Evolutionary conservation across 2,113 vertebrate genomes (phyloP), one percentile per base, ranked within the genome.

Genomic region (Cyphomyrus plagiostoma): DNA sequence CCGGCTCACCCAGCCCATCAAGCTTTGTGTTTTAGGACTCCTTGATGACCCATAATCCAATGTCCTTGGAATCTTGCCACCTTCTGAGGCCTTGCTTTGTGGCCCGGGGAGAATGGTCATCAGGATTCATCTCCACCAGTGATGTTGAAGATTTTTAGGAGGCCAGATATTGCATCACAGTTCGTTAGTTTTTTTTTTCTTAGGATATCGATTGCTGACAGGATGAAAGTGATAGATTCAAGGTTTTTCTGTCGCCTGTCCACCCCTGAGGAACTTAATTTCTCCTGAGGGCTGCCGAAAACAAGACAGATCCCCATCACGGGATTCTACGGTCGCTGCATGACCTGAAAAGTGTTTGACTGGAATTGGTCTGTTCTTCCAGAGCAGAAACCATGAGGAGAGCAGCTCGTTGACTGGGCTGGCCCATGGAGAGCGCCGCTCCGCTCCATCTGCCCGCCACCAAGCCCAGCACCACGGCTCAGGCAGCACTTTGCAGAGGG

Each of bases 401-500:
- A 96, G 94, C 46, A 89, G 94, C 95, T 90, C 91, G 80, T 94
- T 94, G 10, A 94, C 95, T 90, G 94, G 96, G 48, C 93, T 95
- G 92, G 94, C 95, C 85, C 94, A 93, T 0, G 95, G 96, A 90
- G 95, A 94, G 89, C 93, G 93, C 82, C 91, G 91, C 39, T 94
- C 96, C 4, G 95, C 94, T 90, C 94, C 93, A 93, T 96, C 62
- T 93, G 95, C 4, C 96, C 97, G 86, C 97, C 52, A 15, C 89
- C 96, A 93, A 48, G 92, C 96, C 84, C 92, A 90, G 66, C 82
- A 90, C 80, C 95, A 95, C 86, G 97, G 96, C 0, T 93, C 94
- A 1, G 96, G 95, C 8, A 94, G 96, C 0, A 95, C 95, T 52
- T 89, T 97, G 87, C 98, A 97, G 93, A 96, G 96, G 94, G 97